Conservation (phyloP, 2,888 invertebrate species). For the Hyposoter didymator region DNA sequence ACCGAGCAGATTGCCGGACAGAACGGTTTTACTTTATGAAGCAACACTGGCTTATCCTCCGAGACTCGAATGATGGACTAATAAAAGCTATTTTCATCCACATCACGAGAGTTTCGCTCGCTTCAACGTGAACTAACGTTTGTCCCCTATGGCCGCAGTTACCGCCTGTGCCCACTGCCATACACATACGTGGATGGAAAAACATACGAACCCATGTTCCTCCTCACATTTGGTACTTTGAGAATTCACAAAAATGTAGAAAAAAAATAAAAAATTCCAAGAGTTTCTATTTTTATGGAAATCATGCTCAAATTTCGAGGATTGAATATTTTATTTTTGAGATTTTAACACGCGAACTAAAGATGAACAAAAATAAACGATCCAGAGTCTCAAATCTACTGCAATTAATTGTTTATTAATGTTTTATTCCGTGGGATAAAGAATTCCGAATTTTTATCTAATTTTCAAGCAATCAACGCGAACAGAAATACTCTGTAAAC, state of each 20-base stretch:
- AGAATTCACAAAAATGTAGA: neutral
- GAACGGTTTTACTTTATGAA: slow-evolving; percentile 8
- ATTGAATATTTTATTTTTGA: too few relatives aligned
- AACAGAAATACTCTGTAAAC: slow-evolving; percentile 8
- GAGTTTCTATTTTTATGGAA: neutral
- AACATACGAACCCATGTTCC: neutral
- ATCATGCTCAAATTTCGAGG: too few relatives aligned
- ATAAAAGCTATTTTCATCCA: slow-evolving; percentile 41
- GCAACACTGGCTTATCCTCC: slow-evolving; percentile 2
- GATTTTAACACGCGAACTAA: too few relatives aligned
- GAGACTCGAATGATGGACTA: slow-evolving; percentile 46
- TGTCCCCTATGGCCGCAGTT: neutral
- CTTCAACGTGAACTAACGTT: slow-evolving; percentile 8
- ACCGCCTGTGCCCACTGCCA: neutral
- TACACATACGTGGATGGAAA: neutral
- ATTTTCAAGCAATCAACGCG: neutral
- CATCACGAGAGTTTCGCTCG: slow-evolving; percentile 18
- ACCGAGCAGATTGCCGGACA: slow-evolving; percentile 12
- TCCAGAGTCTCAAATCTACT: too few relatives aligned
- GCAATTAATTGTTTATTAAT: neutral
- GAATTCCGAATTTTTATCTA: neutral
- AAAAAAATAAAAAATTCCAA: too few relatives aligned
- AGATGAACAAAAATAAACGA: too few relatives aligned
- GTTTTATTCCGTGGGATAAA: neutral
- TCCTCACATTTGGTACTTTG: neutral